A percentile compares a stretch with the other conserved stretches of the same genome.
These are phyloP conservation scores for Scomber japonicus DNA, from an alignment of 2,113 vertebrate species.

Conservation along the genomic window DNA sequence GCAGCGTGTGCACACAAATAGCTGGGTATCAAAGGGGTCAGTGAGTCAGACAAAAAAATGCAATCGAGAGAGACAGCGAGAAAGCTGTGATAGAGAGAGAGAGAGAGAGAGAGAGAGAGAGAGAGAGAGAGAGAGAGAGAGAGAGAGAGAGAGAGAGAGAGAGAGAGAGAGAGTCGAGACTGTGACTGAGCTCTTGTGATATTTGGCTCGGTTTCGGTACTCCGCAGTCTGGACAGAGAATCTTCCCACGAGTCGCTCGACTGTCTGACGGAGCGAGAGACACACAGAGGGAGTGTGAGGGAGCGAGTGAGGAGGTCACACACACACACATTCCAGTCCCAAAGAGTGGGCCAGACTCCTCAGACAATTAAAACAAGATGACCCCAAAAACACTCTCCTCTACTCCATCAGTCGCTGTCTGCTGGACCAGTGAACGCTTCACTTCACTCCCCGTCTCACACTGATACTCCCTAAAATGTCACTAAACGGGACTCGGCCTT, in stretches of 20 bases:
- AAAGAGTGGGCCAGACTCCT: slow-evolving; percentile 74
- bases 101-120: too few relatives aligned
- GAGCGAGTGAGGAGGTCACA: slow-evolving; percentile 70
- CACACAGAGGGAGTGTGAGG: slow-evolving; percentile 64
- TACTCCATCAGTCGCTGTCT: slow-evolving; percentile 57
- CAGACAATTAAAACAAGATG: slow-evolving; percentile 76
- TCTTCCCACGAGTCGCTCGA: slow-evolving; percentile 76
- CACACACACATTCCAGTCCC: slow-evolving; percentile 81
- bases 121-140: too few relatives aligned
- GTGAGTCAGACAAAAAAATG: slow-evolving; percentile 53
- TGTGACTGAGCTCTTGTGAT: slow-evolving; percentile 61
- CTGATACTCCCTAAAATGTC: slow-evolving; percentile 66
- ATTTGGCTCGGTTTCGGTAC: slow-evolving; percentile 68
- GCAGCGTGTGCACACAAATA: background rate
- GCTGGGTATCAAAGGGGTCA: slow-evolving; percentile 34
- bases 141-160: too few relatives aligned
- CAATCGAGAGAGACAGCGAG: slow-evolving; percentile 9
- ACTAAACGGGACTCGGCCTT: slow-evolving; percentile 31
- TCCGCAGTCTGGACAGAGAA: slow-evolving; percentile 61
- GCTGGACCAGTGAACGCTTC: slow-evolving; percentile 43
- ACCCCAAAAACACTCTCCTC: slow-evolving; percentile 53
- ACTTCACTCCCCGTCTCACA: slow-evolving; percentile 55
- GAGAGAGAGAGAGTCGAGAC: slow-evolving; percentile 10
- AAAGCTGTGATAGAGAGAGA: slow-evolving; percentile 33
- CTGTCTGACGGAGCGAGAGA: slow-evolving; percentile 52